A percentile compares a stretch with the other conserved stretches of the same genome.
These are phyloP conservation scores for Miltochrista miniata DNA, from an alignment of 2,888 invertebrate genomes.

Conservation along the genomic window DNA sequence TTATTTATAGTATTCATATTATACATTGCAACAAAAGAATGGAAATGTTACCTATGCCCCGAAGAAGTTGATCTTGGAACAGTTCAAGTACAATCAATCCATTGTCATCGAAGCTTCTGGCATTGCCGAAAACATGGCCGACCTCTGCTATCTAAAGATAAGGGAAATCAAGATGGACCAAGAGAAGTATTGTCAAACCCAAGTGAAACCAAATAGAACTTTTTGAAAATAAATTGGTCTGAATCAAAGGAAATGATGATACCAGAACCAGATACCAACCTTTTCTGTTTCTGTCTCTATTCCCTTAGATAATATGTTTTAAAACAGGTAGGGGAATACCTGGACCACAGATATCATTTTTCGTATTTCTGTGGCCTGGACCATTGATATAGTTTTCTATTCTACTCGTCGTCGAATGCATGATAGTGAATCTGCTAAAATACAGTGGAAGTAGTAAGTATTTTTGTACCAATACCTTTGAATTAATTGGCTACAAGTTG, in stretches of 20 bases:
- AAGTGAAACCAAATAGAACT: not conserved
- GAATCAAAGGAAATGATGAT: not conserved
- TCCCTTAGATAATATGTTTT: too few species aligned
- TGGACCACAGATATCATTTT: too few species aligned
- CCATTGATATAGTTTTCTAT: too few species aligned
- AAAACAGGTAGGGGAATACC: too few species aligned
- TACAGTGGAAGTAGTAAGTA: too few species aligned
- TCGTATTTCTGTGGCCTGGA: too few species aligned
- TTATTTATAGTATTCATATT: constrained; percentile 46
- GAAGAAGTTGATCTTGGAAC: constrained; percentile 67
- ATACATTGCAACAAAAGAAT: constrained; percentile 53
- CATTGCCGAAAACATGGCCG: constrained; percentile 15
- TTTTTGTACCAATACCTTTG: too few species aligned
- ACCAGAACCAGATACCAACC: too few species aligned
- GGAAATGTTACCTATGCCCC: constrained; percentile 58
- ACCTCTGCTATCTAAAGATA: not conserved
- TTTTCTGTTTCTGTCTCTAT: too few species aligned
- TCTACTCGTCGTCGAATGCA: too few species aligned
- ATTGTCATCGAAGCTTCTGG: constrained; percentile 30
- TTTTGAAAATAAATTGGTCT: not conserved
- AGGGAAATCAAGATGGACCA: not conserved
- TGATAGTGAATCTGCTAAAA: too few species aligned
- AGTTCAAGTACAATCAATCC: constrained; percentile 41
- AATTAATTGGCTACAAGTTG: too few species aligned
- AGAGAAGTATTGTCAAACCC: not conserved